phyloP scores from a whole-genome alignment of 1,140 invertebrate species.

The Bombus huntii region DNA sequence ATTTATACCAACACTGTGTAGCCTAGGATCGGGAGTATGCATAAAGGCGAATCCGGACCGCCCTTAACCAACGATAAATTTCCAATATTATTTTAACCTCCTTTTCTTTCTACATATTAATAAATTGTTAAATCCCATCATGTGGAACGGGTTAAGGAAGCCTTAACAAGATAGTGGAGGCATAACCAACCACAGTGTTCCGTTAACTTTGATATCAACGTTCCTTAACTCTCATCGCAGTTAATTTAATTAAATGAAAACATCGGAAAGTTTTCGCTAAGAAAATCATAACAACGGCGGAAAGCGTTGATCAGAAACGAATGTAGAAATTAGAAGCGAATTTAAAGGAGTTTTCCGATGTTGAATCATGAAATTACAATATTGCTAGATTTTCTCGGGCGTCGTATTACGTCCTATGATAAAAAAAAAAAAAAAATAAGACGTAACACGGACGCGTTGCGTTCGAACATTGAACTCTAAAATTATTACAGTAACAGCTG shows the following conservation, averaged over 20 bases:
- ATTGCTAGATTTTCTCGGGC: background rate
- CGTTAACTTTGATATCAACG: background rate
- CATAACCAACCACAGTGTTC: background rate
- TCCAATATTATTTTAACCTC: background rate
- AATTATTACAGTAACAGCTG: constrained; percentile 24
- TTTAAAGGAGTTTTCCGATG: background rate
- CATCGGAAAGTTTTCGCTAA: background rate
- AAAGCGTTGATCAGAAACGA: too few relatives aligned
- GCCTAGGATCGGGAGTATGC: background rate
- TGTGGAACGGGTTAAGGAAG: background rate
- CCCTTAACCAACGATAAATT: too few relatives aligned
- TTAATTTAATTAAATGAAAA: background rate
- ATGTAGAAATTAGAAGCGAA: background rate
- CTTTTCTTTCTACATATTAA: background rate
- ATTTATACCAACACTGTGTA: background rate
- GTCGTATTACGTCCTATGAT: background rate
- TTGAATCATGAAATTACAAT: background rate
- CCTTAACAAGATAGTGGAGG: too few relatives aligned
- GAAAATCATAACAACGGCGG: background rate
- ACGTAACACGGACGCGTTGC: background rate
- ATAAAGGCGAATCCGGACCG: background rate
- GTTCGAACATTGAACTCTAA: background rate
- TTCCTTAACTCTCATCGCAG: background rate
- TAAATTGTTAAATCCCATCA: background rate
- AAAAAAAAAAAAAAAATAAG: background rate